A percentile compares a stretch with the other conserved stretches of the same genome.
These are phyloP conservation scores for Rhinella marina DNA, from an alignment of 2,797 vertebrate genomes.

Conservation along the genomic window DNA sequence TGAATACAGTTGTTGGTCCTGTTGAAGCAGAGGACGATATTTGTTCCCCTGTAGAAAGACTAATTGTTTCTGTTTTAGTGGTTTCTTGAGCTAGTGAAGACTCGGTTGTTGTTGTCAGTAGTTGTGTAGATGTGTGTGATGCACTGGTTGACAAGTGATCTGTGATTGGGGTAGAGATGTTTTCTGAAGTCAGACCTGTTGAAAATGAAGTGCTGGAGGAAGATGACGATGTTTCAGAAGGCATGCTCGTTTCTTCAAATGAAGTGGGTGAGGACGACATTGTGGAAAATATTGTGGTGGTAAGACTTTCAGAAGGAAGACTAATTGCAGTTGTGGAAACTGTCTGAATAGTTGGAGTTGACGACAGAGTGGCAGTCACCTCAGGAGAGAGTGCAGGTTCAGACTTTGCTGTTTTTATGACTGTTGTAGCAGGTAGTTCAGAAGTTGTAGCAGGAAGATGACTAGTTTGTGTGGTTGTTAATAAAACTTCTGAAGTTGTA, in stretches of 20 bases:
- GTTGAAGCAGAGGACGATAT: not conserved
- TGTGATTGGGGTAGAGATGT: not conserved
- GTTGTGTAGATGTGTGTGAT: not conserved
- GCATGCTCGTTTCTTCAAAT: not conserved
- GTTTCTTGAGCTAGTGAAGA: not conserved
- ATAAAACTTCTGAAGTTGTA: not conserved
- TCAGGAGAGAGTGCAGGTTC: not conserved
- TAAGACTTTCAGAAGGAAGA: not conserved
- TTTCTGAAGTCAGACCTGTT: not conserved
- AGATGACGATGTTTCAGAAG: not conserved
- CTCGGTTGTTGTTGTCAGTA: not conserved
- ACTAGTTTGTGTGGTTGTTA: not conserved
- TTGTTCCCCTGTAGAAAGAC: not conserved
- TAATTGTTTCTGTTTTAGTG: not conserved
- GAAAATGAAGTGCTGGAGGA: not conserved
- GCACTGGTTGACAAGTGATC: not conserved
- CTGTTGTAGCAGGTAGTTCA: not conserved
- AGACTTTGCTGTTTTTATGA: not conserved
- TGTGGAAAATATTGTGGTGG: not conserved
- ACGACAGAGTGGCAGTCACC: not conserved
- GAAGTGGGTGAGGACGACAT: too few species aligned
- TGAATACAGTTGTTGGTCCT: not conserved
- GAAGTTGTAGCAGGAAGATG: not conserved
- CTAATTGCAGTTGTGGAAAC: not conserved
- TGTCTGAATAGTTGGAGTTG: not conserved